These are phyloP conservation scores for Trissonchulus latispiculum DNA, from an alignment of 2,888 invertebrate species.

Conservation along the genomic window DNA sequence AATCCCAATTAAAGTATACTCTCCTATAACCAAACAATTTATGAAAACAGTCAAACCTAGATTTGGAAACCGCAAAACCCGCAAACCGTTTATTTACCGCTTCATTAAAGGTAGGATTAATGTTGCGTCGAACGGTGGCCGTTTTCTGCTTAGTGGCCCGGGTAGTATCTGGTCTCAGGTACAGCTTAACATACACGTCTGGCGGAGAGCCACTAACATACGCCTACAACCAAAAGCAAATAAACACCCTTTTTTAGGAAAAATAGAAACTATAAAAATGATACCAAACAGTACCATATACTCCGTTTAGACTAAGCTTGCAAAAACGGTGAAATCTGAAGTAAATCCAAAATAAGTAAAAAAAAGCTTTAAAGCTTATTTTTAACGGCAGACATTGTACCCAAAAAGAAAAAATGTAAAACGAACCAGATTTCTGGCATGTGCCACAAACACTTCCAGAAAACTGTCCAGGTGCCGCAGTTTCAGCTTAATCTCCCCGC, in stretches of 20 bases:
- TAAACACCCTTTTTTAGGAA: background rate
- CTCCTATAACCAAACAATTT: no score
- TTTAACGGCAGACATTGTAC: background rate
- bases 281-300: background rate
- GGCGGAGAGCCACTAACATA: slow-evolving; percentile 38
- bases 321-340: background rate
- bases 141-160: slow-evolving; percentile 93
- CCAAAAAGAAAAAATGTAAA: background rate
- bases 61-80: no score
- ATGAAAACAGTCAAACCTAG: no score
- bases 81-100: no score
- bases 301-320: background rate
- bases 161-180: slow-evolving; percentile 78
- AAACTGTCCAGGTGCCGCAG: slow-evolving; percentile 61
- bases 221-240: slow-evolving; percentile 9
- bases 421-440: slow-evolving; percentile 71
- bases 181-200: slow-evolving; percentile 54
- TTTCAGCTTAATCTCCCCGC: slow-evolving; percentile 67
- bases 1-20: no score
- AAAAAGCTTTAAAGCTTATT: background rate
- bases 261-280: background rate
- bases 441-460: slow-evolving; percentile 71
- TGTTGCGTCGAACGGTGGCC: slow-evolving; percentile 76
- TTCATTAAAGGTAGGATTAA: slow-evolving; percentile 96
- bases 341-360: background rate